Conservation (phyloP, 1,140 invertebrate species). For the Apis florea region DNA sequence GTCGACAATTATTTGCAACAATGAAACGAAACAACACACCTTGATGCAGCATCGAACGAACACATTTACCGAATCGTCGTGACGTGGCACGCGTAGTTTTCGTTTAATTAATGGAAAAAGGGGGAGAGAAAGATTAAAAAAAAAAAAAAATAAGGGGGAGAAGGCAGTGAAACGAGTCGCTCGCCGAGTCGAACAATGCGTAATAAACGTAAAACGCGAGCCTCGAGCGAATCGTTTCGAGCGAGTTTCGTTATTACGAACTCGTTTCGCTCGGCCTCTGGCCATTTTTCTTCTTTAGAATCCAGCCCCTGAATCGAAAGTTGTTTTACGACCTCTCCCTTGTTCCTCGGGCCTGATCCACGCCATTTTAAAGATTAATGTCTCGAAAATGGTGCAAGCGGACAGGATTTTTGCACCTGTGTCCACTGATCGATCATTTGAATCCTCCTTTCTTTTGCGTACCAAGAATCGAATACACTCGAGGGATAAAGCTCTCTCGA, state of each 20-base stretch:
- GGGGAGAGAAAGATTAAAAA: not conserved
- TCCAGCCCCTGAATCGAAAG: not conserved
- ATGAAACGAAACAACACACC: too few relatives aligned
- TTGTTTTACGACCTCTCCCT: not conserved
- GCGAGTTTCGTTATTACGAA: slow-evolving; percentile 2
- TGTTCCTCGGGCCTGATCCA: not conserved
- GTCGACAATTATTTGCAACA: too few relatives aligned
- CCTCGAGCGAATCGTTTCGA: not conserved
- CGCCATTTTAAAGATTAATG: not conserved
- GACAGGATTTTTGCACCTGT: not conserved
- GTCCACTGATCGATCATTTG: not conserved
- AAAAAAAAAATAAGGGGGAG: not conserved
- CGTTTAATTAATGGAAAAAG: slow-evolving; percentile 12
- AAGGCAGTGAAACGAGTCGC: too few relatives aligned
- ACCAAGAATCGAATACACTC: too few relatives aligned
- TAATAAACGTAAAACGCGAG: slow-evolving; percentile 21
- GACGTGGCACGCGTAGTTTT: not conserved
- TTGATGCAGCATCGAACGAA: not conserved
- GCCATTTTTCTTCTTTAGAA: not conserved
- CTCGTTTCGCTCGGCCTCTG: not conserved
- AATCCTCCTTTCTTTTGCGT: too few relatives aligned
- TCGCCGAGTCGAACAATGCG: not conserved
- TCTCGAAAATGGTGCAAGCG: not conserved
- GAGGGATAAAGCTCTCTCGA: too few relatives aligned
- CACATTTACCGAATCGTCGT: not conserved